phyloP scores from a whole-genome alignment of 1,140 invertebrate genomes.

The Adoxophyes honmai region DNA sequence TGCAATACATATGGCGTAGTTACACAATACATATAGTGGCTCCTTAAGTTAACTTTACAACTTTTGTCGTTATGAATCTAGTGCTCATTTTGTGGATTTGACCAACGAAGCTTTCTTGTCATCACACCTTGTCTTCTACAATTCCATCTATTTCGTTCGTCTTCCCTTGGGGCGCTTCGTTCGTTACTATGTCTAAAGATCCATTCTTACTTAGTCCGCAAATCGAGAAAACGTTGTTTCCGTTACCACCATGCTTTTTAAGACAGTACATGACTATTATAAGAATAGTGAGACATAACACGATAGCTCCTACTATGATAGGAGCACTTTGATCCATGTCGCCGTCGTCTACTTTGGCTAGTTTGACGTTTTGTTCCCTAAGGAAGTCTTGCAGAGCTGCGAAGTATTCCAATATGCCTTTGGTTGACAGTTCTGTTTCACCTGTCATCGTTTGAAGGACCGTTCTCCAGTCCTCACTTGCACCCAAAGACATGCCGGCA shows the following conservation, averaged over 20 bases:
- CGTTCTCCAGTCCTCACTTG: constrained; percentile 80
- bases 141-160: constrained; percentile 46
- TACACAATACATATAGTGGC: constrained; percentile 3
- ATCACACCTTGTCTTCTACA: constrained; percentile 58
- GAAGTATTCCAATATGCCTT: constrained; percentile 72
- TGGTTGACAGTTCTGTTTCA: constrained; percentile 73
- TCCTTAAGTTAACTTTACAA: neutral
- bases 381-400: constrained; percentile 56
- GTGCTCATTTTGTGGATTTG: neutral
- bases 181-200: constrained; percentile 65
- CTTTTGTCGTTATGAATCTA: neutral
- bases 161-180: constrained; percentile 49
- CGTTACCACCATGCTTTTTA: constrained; percentile 48
- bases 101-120: neutral
- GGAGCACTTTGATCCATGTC: constrained; percentile 60
- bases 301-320: constrained; percentile 54
- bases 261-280: constrained; percentile 61
- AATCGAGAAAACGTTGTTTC: constrained; percentile 39
- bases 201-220: constrained; percentile 66
- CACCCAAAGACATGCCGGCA: constrained; percentile 79
- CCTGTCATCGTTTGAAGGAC: constrained; percentile 80
- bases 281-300: constrained; percentile 44
- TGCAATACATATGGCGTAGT: neutral
- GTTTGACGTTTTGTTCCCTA: constrained; percentile 48
- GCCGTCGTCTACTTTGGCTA: constrained; percentile 27